Conservation (phyloP, 2,888 invertebrate species). For the Oscheius sp. region DNA sequence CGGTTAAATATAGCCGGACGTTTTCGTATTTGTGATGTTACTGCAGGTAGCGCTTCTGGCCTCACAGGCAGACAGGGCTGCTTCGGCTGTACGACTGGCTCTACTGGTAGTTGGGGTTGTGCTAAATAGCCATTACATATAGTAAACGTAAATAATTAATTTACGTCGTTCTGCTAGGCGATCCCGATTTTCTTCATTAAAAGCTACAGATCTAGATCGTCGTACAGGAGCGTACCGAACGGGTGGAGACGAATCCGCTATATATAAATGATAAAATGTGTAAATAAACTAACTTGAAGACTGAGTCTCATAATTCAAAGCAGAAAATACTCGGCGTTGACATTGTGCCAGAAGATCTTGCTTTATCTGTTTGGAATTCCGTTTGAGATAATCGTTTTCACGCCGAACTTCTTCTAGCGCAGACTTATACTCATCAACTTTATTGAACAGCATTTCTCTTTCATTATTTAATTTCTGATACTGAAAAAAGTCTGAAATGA, state of each 20-base stretch:
- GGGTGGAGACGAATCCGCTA: neutral
- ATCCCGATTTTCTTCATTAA: neutral
- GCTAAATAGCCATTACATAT: too few relatives aligned
- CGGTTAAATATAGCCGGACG: too few relatives aligned
- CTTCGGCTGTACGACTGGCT: too few relatives aligned
- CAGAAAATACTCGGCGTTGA: slow-evolving; percentile 20
- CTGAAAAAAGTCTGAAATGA: neutral
- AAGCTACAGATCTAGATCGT: neutral
- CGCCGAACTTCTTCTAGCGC: neutral
- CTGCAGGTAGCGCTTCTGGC: too few relatives aligned
- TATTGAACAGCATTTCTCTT: neutral
- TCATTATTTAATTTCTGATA: slow-evolving; percentile 13
- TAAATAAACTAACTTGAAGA: slow-evolving; percentile 1
- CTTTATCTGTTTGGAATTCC: slow-evolving; percentile 25
- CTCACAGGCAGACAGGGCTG: too few relatives aligned
- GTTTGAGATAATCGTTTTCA: slow-evolving; percentile 25
- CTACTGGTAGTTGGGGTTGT: too few relatives aligned
- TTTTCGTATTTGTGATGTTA: too few relatives aligned
- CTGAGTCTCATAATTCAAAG: slow-evolving; percentile 24
- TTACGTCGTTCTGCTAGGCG: neutral
- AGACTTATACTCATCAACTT: slow-evolving; percentile 5
- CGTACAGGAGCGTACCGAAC: neutral
- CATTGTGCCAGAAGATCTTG: slow-evolving; percentile 18
- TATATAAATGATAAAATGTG: neutral
- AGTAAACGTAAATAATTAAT: neutral